These are phyloP conservation scores for Drosophila mulleri DNA, from an alignment of 2,888 invertebrate genomes.

Conservation along the genomic window DNA sequence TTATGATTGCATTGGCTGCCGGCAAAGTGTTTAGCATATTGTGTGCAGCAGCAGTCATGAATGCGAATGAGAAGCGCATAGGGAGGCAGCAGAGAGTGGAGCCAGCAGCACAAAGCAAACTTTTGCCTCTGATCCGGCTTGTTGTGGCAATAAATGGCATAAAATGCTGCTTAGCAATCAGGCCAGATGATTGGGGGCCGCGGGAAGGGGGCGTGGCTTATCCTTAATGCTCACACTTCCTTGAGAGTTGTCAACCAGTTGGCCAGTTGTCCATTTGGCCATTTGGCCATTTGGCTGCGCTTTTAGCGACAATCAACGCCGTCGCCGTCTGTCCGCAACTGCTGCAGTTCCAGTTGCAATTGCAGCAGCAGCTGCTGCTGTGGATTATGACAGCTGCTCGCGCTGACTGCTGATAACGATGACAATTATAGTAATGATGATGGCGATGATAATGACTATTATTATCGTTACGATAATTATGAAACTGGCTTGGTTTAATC, in stretches of 20 bases:
- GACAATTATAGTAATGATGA: conserved; percentile 27
- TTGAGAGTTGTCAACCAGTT: conserved; percentile 6
- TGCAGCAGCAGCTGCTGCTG: conserved; percentile 2
- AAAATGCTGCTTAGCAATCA: conserved; percentile 74
- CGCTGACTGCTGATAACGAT: conserved; percentile 35
- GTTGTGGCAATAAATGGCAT: conserved; percentile 75
- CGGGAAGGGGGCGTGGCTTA: background rate
- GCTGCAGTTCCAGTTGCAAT: conserved; percentile 5
- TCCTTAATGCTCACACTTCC: conserved; percentile 4
- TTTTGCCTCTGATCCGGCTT: conserved; percentile 27
- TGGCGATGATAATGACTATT: conserved; percentile 24
- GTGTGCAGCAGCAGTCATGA: conserved; percentile 58
- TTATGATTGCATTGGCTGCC: conserved; percentile 76
- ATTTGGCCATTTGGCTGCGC: conserved; percentile 10
- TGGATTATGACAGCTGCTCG: conserved; percentile 17
- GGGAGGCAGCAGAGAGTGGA: conserved; percentile 19
- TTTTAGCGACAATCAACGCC: conserved; percentile 45
- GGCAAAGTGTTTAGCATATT: conserved; percentile 72
- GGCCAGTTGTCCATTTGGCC: conserved; percentile 27
- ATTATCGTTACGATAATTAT: conserved; percentile 5
- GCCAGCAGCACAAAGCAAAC: conserved; percentile 7
- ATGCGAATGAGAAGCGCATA: conserved; percentile 61
- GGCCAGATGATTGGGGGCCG: conserved; percentile 63
- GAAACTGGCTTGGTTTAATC: background rate
- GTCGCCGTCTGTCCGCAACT: conserved; percentile 25